These are phyloP conservation scores for Hermodice carunculata DNA, from an alignment of 2,888 invertebrate genomes.

Conservation along the genomic window DNA sequence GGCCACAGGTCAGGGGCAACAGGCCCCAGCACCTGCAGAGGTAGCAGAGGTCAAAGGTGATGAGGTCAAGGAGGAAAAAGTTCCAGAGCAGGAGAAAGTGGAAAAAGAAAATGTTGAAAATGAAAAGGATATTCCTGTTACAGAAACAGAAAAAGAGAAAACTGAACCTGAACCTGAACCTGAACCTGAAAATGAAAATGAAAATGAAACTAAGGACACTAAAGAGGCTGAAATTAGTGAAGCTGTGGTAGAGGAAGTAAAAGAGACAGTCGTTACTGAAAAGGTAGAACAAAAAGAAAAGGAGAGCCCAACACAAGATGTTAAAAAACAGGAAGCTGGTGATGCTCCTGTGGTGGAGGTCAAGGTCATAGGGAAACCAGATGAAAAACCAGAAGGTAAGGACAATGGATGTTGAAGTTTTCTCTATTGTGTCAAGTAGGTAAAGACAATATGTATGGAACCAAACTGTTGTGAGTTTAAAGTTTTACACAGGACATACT, in stretches of 20 bases:
- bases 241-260: background rate
- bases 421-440: too few species aligned
- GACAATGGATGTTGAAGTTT: too few species aligned
- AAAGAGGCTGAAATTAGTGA: background rate
- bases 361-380: background rate
- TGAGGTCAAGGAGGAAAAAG: conserved; percentile 26
- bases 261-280: background rate
- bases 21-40: background rate
- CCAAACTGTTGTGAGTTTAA: too few species aligned
- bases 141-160: background rate
- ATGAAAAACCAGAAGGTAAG: background rate
- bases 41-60: background rate
- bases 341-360: background rate
- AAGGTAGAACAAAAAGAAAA: background rate
- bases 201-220: background rate
- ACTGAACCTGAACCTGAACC: background rate
- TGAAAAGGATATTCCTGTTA: background rate
- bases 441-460: too few species aligned
- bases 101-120: background rate
- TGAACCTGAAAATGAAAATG: background rate
- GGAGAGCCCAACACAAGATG: background rate
- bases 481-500: too few species aligned
- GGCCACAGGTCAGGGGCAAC: background rate
- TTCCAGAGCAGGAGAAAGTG: background rate
- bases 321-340: background rate